A percentile compares a stretch with the other conserved stretches of the same genome.
Conservation (phyloP, 2,113 vertebrate genomes). For the Grantiella picta region DNA sequence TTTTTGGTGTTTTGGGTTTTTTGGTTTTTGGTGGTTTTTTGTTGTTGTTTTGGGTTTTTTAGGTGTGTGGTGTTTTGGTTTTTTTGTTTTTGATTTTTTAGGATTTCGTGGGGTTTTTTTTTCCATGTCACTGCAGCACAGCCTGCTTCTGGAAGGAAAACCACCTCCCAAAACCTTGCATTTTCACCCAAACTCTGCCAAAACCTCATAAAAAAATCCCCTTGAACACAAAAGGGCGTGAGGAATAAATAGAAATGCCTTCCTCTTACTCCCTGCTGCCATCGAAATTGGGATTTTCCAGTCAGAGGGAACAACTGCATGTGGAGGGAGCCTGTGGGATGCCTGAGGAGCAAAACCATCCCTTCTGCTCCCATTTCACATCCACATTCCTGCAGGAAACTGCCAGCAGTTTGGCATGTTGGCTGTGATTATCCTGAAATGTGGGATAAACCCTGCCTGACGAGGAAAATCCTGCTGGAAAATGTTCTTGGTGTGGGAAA, state of each 20-base stretch:
- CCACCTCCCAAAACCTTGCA: rapidly evolving
- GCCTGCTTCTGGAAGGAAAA: not conserved
- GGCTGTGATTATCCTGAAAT: not conserved
- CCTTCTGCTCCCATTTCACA: not conserved
- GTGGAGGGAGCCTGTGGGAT: not conserved
- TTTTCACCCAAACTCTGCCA: not conserved
- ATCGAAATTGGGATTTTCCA: not conserved
- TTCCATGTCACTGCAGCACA: not conserved
- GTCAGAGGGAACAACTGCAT: not conserved
- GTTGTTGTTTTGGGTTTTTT: too few relatives aligned
- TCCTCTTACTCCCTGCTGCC: not conserved
- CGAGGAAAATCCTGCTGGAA: not conserved
- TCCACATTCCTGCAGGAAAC: not conserved
- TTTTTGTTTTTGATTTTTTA: too few relatives aligned
- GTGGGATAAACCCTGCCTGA: not conserved
- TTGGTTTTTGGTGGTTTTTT: too few relatives aligned
- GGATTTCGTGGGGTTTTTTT: not conserved
- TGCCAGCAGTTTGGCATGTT: not conserved
- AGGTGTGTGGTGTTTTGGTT: too few relatives aligned
- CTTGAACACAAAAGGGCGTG: not conserved
- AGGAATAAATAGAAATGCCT: not conserved
- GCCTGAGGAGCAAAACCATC: not conserved
- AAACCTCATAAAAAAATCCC: not conserved
- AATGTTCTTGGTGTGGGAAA: not conserved
- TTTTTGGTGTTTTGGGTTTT: too few relatives aligned